phyloP scores from a whole-genome alignment of 2,113 vertebrate genomes.

The Heterocephalus glaber region DNA sequence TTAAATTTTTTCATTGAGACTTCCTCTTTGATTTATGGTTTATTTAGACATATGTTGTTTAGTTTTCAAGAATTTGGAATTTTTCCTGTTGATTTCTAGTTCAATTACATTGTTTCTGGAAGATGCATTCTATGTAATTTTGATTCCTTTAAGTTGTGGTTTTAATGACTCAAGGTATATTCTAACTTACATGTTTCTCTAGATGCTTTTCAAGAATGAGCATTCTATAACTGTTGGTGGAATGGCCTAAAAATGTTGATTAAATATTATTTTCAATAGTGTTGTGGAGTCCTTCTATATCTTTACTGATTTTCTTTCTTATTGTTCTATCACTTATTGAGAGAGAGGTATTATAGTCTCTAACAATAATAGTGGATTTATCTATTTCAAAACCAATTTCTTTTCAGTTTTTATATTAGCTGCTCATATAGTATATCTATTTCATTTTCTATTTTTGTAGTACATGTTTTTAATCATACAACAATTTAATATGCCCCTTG shows the following conservation, averaged over 20 bases:
- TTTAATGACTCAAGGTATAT: background rate
- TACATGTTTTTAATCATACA: background rate
- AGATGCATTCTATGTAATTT: background rate
- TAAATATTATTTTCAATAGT: background rate
- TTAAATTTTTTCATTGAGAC: background rate
- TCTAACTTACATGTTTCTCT: background rate
- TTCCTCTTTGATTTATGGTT: background rate
- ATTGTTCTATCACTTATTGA: background rate
- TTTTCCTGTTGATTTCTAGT: background rate
- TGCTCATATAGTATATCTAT: background rate
- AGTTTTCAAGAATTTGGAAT: background rate
- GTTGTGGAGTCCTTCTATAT: background rate
- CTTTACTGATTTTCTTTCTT: background rate
- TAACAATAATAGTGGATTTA: background rate
- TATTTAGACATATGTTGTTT: background rate
- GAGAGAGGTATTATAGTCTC: background rate
- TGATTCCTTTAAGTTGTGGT: background rate
- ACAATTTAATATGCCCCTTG: background rate
- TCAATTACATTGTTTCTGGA: background rate
- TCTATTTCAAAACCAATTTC: background rate
- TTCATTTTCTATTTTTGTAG: background rate
- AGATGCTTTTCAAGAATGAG: background rate
- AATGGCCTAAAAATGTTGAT: background rate
- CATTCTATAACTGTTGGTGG: background rate
- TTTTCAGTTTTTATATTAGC: constrained; percentile 21